Conservation (phyloP, 2,113 vertebrate species). For the Rattus rattus region DNA sequence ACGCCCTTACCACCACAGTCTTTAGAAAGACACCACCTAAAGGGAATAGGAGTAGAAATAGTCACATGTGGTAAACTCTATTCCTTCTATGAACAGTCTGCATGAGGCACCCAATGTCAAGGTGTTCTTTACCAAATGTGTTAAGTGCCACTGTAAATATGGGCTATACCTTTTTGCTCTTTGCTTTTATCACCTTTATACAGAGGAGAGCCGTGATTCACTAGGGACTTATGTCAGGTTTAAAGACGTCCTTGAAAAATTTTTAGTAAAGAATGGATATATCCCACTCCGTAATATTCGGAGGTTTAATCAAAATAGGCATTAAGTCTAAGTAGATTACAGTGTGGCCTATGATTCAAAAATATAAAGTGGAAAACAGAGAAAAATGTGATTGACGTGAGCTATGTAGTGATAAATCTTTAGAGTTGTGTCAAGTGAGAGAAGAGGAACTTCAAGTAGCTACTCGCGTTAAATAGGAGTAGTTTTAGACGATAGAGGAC, state of each 20-base stretch:
- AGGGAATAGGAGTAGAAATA: not conserved
- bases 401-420: not conserved
- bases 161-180: constrained; percentile 45
- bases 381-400: not conserved
- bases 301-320: constrained; percentile 41
- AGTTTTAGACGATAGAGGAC: not conserved
- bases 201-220: constrained; percentile 47
- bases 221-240: constrained; percentile 27
- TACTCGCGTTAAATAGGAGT: not conserved
- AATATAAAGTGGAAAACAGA: not conserved
- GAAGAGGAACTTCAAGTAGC: constrained; percentile 32
- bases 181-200: constrained; percentile 68
- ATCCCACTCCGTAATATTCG: not conserved
- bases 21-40: not conserved
- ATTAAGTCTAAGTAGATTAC: not conserved
- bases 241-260: constrained; percentile 60
- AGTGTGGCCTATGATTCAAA: not conserved
- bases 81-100: not conserved
- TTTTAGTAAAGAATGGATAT: constrained; percentile 41
- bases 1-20: constrained; percentile 35
- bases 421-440: not conserved
- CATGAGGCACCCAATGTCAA: constrained; percentile 45
- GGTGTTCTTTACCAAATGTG: constrained; percentile 48
- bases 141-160: constrained; percentile 57
- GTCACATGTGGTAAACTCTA: not conserved